These are phyloP conservation scores for Drosophila eohydei DNA, from an alignment of 2,888 invertebrate species.

Conservation along the genomic window DNA sequence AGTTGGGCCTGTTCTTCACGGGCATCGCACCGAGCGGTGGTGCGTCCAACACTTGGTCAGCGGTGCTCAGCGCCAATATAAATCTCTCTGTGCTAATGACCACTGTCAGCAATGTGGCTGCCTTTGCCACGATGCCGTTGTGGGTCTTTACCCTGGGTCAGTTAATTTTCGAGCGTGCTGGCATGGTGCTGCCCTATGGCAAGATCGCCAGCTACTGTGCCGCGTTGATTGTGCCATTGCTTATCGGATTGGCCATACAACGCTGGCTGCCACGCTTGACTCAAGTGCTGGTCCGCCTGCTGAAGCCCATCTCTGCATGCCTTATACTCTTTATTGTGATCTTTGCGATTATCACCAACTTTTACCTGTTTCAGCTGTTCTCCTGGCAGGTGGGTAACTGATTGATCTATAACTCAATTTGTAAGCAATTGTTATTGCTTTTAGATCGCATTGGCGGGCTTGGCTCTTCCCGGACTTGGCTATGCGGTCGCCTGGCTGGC, in stretches of 20 bases:
- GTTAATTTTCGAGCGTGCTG: constrained; percentile 89
- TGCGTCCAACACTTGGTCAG: constrained; percentile 98
- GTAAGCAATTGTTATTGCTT: background rate
- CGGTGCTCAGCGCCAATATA: constrained; percentile 95
- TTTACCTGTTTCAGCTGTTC: constrained; percentile 94
- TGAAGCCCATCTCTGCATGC: constrained; percentile 93
- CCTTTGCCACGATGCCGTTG: constrained; percentile 96
- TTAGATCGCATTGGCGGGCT: constrained; percentile 91
- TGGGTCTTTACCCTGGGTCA: constrained; percentile 96
- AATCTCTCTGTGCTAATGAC: constrained; percentile 98
- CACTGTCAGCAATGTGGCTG: constrained; percentile 93
- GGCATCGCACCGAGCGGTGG: constrained; percentile 97
- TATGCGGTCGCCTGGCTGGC: constrained; percentile 89
- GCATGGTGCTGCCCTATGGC: constrained; percentile 91
- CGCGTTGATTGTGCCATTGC: constrained; percentile 90
- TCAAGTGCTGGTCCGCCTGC: constrained; percentile 90
- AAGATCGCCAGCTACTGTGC: constrained; percentile 91
- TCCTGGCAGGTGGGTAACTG: constrained; percentile 90
- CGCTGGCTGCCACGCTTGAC: constrained; percentile 89
- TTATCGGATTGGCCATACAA: constrained; percentile 89
- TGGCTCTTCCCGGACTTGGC: constrained; percentile 93
- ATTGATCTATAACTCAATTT: background rate
- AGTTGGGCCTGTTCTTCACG: constrained; percentile 94
- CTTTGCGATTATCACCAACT: constrained; percentile 95
- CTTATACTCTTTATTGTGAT: constrained; percentile 93